Evolutionary conservation across 2,888 invertebrate species (phyloP), one percentile per base, ranked within the genome.

Genomic region (Beris morrisii): DNA sequence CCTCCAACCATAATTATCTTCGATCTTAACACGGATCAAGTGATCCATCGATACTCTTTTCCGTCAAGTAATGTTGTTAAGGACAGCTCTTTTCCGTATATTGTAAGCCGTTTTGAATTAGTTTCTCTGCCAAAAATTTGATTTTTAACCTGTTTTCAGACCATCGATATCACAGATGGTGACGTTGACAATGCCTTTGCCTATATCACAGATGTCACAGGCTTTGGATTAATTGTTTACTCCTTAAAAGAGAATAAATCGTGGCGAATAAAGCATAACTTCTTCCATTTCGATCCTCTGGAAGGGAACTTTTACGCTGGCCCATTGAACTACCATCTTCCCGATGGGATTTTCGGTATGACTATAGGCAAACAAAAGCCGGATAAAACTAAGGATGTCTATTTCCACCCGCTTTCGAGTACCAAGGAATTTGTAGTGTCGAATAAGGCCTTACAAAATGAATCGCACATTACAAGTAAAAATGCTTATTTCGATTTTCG

Each of bases 271-370:
- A 82, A 87, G 67, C 92, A 93, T 75, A 91, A 92, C 75, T 92
- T 85, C 81, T 93, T 93, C 86, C 87, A 90, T 79, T 91, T 92
- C 72, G 92, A 93, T 76, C 92, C 93, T 0, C 79, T 92, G 13
- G 82, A 86, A 73, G 92, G 92, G 3, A 86, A 90, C 71, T 90
- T 89, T 78, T 88, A 88, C 72, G 86, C 92, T 12, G 89, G 87
- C 53, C 92, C 92, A 5, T 84, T 91, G 22, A 86, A 89, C 75
- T 93, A 92, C 85, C 92, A 92, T 76, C 93, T 92, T 92, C 90
- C 89, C 0, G 92, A 92, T 76, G 92, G 92, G 1, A 84, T 92
- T 0, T 92, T 92, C 72, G 90, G 88, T 13, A 75, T 92, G 70
- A 89, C 91, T 2, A 79, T 91, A 15, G 88, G 87, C 0, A 84